Evolutionary conservation across 1,140 invertebrate genomes (phyloP).

Genomic region (Drosophila tropicalis): DNA sequence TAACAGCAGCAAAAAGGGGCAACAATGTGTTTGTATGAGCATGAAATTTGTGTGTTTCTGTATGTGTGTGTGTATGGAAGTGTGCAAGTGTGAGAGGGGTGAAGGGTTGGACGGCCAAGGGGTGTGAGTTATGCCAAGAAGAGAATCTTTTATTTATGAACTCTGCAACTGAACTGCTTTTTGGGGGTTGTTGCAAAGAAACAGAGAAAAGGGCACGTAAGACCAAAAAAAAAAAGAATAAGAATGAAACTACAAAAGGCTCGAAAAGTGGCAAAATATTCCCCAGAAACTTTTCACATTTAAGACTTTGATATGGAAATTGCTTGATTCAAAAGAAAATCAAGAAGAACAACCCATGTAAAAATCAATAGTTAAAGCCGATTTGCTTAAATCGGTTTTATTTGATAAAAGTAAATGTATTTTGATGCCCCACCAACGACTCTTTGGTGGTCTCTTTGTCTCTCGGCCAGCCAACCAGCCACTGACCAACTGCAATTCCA

Average conservation of each 20-base stretch:
- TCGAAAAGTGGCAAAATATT: conserved; percentile 30
- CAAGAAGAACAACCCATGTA: not conserved
- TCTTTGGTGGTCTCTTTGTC: conserved; percentile 41
- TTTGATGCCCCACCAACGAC: conserved; percentile 32
- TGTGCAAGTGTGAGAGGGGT: not conserved
- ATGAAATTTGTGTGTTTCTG: conserved; percentile 26
- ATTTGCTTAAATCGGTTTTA: conserved; percentile 23
- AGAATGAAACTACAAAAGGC: conserved; percentile 47
- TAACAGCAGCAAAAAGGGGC: conserved; percentile 34
- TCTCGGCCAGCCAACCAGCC: not conserved
- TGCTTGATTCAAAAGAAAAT: conserved; percentile 2
- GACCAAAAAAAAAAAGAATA: conserved; percentile 32
- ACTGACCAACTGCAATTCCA: not conserved
- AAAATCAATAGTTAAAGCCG: conserved; percentile 2
- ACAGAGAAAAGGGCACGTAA: conserved; percentile 49
- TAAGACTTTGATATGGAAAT: conserved; percentile 73
- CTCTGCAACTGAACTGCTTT: conserved; percentile 50
- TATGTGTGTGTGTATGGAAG: conserved; percentile 30
- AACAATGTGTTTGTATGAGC: conserved; percentile 59
- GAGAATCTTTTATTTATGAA: conserved; percentile 80
- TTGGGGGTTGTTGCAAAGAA: conserved; percentile 50
- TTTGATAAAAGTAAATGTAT: conserved; percentile 38
- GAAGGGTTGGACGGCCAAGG: conserved; percentile 1
- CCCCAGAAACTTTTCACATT: conserved; percentile 25
- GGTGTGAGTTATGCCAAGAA: conserved; percentile 37